phyloP scores from a whole-genome alignment of 1,140 invertebrate genomes.

The Trachelipus rathkii region DNA sequence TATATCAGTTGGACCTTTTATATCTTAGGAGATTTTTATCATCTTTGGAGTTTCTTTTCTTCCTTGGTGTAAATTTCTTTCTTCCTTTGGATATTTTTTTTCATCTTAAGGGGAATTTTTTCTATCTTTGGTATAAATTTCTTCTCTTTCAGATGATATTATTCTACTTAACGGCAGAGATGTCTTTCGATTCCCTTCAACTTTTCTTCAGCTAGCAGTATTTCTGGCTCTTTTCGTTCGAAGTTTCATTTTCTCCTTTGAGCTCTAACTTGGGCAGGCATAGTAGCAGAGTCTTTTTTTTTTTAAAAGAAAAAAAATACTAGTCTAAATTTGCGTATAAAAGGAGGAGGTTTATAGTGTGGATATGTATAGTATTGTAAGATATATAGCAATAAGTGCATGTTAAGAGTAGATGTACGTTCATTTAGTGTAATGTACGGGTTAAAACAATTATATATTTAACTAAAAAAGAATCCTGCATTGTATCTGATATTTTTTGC shows the following conservation, averaged over 20 bases:
- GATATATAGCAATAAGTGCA: too few species aligned
- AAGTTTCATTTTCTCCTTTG: conserved; percentile 19
- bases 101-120: not conserved
- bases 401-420: too few species aligned
- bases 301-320: too few species aligned
- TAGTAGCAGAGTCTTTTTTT: too few species aligned
- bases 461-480: too few species aligned
- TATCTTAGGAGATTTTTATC: conserved; percentile 21
- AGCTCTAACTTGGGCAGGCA: not conserved
- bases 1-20: conserved; percentile 19
- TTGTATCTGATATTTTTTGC: too few species aligned
- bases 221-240: conserved; percentile 62
- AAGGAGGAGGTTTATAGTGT: too few species aligned
- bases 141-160: conserved; percentile 37
- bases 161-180: conserved; percentile 32
- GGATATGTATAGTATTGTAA: too few species aligned
- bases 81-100: conserved; percentile 16
- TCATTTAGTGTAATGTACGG: too few species aligned
- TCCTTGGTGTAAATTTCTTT: conserved; percentile 10
- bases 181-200: conserved; percentile 51
- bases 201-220: conserved; percentile 67
- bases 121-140: conserved; percentile 17
- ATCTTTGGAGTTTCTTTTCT: conserved; percentile 10
- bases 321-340: too few species aligned
- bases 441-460: too few species aligned